phyloP scores from a whole-genome alignment of 2,888 invertebrate species.

The Autographa gamma region DNA sequence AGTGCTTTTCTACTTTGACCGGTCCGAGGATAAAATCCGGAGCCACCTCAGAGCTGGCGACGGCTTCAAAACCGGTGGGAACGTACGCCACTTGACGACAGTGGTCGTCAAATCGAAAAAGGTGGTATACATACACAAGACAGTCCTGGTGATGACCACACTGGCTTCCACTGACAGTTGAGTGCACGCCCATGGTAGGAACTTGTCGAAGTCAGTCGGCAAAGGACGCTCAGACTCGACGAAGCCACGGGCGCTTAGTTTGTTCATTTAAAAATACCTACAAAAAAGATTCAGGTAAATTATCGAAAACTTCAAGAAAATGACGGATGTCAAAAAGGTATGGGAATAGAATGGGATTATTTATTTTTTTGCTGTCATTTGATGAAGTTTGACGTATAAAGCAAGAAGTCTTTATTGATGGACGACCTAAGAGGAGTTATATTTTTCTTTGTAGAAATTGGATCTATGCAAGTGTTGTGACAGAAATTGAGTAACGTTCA shows the following conservation, averaged over 20 bases:
- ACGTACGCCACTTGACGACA: no score
- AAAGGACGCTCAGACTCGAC: conserved; percentile 8
- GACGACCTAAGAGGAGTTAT: not conserved
- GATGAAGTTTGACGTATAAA: not conserved
- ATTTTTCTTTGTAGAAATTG: no score
- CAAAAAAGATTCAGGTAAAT: not conserved
- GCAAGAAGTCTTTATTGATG: not conserved
- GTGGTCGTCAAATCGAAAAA: not conserved
- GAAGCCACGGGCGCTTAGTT: not conserved
- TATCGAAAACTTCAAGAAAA: conserved; percentile 9
- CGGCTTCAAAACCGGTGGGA: no score
- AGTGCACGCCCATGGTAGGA: conserved; percentile 70
- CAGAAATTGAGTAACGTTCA: no score
- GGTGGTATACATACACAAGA: not conserved
- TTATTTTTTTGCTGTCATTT: not conserved
- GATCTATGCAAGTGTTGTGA: no score
- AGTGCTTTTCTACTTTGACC: no score
- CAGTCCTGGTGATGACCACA: conserved; percentile 46
- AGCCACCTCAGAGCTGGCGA: no score
- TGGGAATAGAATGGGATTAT: not conserved
- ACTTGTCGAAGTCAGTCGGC: conserved; percentile 60
- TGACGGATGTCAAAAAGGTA: conserved; percentile 8
- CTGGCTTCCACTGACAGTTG: conserved; percentile 57
- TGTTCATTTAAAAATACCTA: conserved; percentile 2
- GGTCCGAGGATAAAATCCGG: no score